phyloP scores from a whole-genome alignment of 2,797 vertebrate species.

The Clarias fuscus region DNA sequence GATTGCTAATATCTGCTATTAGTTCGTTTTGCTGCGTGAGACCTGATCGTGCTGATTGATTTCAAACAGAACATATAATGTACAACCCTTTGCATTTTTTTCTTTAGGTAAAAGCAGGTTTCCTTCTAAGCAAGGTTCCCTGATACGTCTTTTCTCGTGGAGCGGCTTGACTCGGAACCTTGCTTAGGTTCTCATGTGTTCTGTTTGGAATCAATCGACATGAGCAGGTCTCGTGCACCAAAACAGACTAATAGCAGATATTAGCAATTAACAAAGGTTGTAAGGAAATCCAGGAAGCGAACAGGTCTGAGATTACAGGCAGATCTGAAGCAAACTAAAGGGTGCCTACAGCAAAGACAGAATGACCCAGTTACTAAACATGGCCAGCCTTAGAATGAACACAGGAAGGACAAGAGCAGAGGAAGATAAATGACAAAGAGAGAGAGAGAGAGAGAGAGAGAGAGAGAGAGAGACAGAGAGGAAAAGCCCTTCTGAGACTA shows the following conservation, averaged over 20 bases:
- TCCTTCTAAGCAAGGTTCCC: neutral
- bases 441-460: neutral
- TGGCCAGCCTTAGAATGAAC: constrained; percentile 52
- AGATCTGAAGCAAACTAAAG: constrained; percentile 48
- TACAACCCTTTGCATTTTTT: neutral
- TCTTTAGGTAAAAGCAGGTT: no score
- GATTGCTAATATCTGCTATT: constrained; percentile 19
- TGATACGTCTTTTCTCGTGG: neutral
- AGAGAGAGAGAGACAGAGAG: neutral
- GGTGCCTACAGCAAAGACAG: constrained; percentile 67
- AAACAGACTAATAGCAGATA: constrained; percentile 5
- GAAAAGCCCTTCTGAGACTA: constrained; percentile 32
- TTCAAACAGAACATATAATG: neutral
- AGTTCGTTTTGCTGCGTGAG: neutral
- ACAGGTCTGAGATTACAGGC: constrained; percentile 14
- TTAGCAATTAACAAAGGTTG: constrained; percentile 5
- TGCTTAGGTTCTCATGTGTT: neutral
- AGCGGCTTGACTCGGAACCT: neutral
- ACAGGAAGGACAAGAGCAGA: constrained; percentile 58
- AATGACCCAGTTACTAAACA: constrained; percentile 70
- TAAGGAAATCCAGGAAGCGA: neutral
- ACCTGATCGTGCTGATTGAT: neutral
- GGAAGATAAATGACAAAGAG: constrained; percentile 48
- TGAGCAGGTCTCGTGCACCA: neutral
- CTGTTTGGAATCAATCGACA: neutral